Base-by-base conservation (phyloP, 2,888 invertebrate genomes). In the Graphium colonna region DNA sequence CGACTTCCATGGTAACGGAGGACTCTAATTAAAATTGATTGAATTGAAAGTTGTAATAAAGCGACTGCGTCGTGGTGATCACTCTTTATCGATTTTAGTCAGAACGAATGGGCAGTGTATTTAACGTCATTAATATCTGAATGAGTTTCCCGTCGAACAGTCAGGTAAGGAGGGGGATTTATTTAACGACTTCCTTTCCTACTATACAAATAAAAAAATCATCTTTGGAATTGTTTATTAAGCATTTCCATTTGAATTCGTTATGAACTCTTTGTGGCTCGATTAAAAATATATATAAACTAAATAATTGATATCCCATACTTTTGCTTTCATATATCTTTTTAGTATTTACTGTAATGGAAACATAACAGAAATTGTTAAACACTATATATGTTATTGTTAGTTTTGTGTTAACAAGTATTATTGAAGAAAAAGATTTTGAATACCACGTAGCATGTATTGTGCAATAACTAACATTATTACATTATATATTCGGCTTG, bases 111-210 rank as follows among this genome's bases (percentile, higher is more conserved):
- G 46, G 42, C 51, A 56, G 50, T 53, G 41, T 55, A 55, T 48
- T 44, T 53, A 49, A 49, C 44, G 39, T 53, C 59, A 61, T 61
- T 61, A 59, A 60, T 58, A 59, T 45, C 52, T 61, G 56, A 59
- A 59, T 59, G 48, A 53, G 51, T 54, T 60, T 57, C 50, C 52
- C 52, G 51, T 52, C 55, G 51, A 55, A 48, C 44, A n/a, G n/a
- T 52, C 49, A 51, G 43, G 40, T 36, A 36, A 45, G 17, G 42
- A 28, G 31, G 45, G 31, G 26, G 47, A 44, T 50, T 41, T 41
- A 48, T 52, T 52, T 47, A 31, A 39, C 47, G 51, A 55, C 55
- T 55, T 51, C 57, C 33, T 33, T 45, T 5, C 21, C 21, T 21
- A 21, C 21, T 21, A 3, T 44, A 15, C 26, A 31, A 10, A 31